These are phyloP conservation scores for Gymnopithys bicolor DNA, from an alignment of 2,797 vertebrate species.

Conservation along the genomic window DNA sequence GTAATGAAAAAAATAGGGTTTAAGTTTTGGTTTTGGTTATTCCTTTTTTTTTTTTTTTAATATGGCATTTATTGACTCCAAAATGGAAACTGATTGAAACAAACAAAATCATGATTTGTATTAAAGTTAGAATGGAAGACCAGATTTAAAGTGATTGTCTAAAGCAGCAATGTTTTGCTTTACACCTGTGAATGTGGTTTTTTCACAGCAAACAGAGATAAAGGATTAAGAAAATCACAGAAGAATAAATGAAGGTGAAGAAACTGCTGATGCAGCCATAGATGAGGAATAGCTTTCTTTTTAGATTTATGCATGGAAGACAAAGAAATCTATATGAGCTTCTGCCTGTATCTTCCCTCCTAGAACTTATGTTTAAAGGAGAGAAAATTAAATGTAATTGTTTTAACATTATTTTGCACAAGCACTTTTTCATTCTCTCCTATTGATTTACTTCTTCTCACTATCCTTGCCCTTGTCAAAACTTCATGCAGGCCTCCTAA, in stretches of 20 bases:
- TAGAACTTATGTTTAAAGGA: conserved; percentile 20
- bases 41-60: not conserved
- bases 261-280: conserved; percentile 67
- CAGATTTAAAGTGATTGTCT: not conserved
- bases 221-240: conserved; percentile 52
- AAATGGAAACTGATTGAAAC: conserved; percentile 22
- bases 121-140: conserved; percentile 6
- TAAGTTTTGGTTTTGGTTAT: not conserved
- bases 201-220: conserved; percentile 28
- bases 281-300: conserved; percentile 63
- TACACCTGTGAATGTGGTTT: not conserved
- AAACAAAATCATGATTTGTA: conserved; percentile 31
- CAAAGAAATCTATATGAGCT: conserved; percentile 73
- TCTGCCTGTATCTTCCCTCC: conserved; percentile 35
- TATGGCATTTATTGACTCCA: not conserved
- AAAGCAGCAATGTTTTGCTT: not conserved
- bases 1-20: not conserved
- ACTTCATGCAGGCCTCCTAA: conserved; percentile 55
- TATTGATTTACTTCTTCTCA: conserved; percentile 76
- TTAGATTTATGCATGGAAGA: conserved; percentile 70
- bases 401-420: conserved; percentile 63
- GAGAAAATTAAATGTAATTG: conserved; percentile 33
- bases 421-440: conserved; percentile 65
- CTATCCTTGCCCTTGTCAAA: conserved; percentile 71
- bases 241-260: conserved; percentile 72